A percentile compares a stretch with the other conserved stretches of the same genome.
Evolutionary conservation across 2,888 invertebrate genomes (phyloP).

Genomic region (Busseola fusca): DNA sequence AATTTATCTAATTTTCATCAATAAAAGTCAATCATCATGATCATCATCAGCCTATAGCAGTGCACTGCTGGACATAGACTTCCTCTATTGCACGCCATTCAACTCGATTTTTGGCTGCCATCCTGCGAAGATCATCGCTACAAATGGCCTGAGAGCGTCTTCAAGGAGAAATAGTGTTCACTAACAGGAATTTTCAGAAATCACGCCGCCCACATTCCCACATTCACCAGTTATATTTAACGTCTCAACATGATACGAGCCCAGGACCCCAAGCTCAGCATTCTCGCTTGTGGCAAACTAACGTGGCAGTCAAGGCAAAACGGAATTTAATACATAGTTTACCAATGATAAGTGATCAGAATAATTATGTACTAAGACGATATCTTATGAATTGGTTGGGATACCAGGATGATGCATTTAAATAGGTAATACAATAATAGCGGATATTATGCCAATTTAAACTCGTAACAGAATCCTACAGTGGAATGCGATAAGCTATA

Average conservation of each 20-base stretch:
- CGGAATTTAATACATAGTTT: not conserved
- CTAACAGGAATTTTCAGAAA: not conserved
- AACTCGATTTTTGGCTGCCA: no score
- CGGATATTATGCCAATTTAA: constrained; percentile 31
- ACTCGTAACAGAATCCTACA: constrained; percentile 20
- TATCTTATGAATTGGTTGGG: constrained; percentile 8
- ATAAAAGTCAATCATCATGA: not conserved
- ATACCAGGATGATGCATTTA: constrained; percentile 4
- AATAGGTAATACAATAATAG: constrained; percentile 27
- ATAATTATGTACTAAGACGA: constrained; percentile 10
- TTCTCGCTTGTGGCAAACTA: not conserved
- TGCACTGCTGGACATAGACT: no score
- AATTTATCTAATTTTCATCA: not conserved
- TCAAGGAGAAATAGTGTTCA: not conserved
- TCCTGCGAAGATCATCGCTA: no score
- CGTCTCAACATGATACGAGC: no score
- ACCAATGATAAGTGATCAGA: not conserved
- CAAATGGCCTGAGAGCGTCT: no score
- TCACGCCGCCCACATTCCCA: not conserved
- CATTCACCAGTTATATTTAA: not conserved
- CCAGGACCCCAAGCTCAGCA: not conserved
- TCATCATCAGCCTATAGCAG: no score
- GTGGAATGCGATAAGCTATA: constrained; percentile 9
- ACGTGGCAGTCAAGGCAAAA: not conserved
- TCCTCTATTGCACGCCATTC: no score